Evolutionary conservation across 2,797 vertebrate species (phyloP).

Genomic region (Furcifer pardalis): DNA sequence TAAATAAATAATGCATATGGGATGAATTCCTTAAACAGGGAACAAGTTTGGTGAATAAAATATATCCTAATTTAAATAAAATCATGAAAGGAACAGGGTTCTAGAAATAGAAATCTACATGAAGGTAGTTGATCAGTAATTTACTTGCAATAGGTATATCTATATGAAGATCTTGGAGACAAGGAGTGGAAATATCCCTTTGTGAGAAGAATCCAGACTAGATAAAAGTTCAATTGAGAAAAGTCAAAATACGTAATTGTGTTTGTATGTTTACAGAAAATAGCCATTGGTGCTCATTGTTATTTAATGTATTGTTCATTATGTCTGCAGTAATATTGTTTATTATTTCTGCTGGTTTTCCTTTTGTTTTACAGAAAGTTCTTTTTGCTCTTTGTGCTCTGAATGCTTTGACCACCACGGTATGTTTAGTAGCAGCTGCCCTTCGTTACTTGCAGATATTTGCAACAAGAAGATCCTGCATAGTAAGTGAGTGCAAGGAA

Average conservation of each 20-base stretch:
- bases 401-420: slow-evolving; percentile 83
- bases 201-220: neutral
- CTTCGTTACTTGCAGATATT: slow-evolving; percentile 85
- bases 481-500: slow-evolving; percentile 72
- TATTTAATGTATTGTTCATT: too few relatives aligned
- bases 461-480: slow-evolving; percentile 75
- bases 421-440: slow-evolving; percentile 82
- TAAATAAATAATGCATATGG: too few relatives aligned
- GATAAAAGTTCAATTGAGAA: neutral
- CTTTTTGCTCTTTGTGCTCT: slow-evolving; percentile 85
- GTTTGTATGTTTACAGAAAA: neutral
- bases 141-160: neutral
- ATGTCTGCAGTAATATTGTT: too few relatives aligned
- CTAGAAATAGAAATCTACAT: neutral
- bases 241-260: neutral
- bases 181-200: neutral
- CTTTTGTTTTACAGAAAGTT: slow-evolving; percentile 80
- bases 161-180: neutral
- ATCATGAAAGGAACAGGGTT: neutral
- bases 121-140: neutral
- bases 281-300: too few relatives aligned
- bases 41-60: too few relatives aligned
- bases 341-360: slow-evolving; percentile 19
- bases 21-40: too few relatives aligned
- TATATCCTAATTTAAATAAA: neutral